Evolutionary conservation across 2,888 invertebrate species (phyloP).

Genomic region (Drosophila atripex): DNA sequence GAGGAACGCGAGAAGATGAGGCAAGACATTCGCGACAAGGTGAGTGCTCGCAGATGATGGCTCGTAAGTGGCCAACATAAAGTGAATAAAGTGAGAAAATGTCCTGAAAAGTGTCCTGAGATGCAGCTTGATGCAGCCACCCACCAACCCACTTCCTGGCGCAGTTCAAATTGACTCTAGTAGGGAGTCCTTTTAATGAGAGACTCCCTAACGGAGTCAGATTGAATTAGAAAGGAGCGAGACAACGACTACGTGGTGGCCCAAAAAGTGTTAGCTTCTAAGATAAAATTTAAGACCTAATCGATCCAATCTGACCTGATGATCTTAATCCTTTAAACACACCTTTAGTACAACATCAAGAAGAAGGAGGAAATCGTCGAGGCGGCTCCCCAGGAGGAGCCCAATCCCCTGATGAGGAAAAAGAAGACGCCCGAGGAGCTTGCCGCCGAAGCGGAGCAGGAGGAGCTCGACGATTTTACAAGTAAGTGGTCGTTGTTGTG

Average conservation of each 20-base stretch:
- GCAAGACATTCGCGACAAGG: conserved; percentile 99
- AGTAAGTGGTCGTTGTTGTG: conserved; percentile 87
- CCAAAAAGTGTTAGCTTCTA: conserved; percentile 30
- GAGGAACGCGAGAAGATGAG: conserved; percentile 99
- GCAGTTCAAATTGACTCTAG: conserved; percentile 99
- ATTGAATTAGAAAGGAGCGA: conserved; percentile 94
- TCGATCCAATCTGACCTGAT: conserved; percentile 8
- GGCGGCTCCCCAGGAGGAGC: conserved; percentile 92
- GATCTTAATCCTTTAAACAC: conserved; percentile 84
- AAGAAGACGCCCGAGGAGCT: conserved; percentile 99
- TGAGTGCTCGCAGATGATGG: conserved; percentile 84
- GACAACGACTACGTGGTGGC: conserved; percentile 81
- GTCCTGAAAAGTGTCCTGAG: not conserved
- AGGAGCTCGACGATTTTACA: conserved; percentile 97
- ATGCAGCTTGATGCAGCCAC: not conserved
- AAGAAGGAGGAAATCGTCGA: conserved; percentile 97
- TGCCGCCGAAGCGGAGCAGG: conserved; percentile 97
- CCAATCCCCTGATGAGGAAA: conserved; percentile 98
- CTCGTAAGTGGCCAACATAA: conserved; percentile 1
- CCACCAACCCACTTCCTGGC: conserved; percentile 73
- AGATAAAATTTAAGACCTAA: conserved; percentile 2
- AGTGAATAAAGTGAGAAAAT: conserved; percentile 10
- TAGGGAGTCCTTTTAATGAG: conserved; percentile 97
- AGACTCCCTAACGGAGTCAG: conserved; percentile 99
- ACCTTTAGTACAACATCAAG: conserved; percentile 97